Percentiles rank a stretch among this genome's conserved stretches.
These are phyloP conservation scores for Dicyrtomina minuta DNA, from an alignment of 2,888 invertebrate genomes.

Conservation along the genomic window DNA sequence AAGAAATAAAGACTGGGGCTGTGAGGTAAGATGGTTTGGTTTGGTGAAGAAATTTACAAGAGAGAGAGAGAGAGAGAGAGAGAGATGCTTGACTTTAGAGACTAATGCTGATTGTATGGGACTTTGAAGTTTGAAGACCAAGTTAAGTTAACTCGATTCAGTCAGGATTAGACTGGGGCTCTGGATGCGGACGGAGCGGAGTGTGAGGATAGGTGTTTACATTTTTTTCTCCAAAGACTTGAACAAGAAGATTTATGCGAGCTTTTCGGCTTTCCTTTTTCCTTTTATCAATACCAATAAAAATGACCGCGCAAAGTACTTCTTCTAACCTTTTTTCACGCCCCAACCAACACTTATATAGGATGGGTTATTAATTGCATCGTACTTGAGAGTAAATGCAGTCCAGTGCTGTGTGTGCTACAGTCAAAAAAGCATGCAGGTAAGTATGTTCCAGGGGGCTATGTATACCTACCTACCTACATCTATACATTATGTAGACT, in stretches of 20 bases:
- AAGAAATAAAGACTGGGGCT: background rate
- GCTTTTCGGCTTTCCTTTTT: conserved; percentile 51
- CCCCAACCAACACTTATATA: conserved; percentile 37
- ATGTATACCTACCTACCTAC: background rate
- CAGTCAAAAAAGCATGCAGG: background rate
- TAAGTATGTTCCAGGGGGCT: background rate
- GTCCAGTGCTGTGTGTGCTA: background rate
- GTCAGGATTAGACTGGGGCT: no score
- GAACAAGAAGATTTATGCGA: conserved; percentile 39
- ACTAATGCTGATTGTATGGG: no score
- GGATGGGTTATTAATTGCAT: conserved; percentile 44
- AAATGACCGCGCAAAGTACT: conserved; percentile 51
- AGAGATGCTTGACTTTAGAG: no score
- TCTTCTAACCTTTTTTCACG: conserved; percentile 44
- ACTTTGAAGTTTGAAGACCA: background rate
- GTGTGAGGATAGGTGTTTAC: conserved; percentile 32
- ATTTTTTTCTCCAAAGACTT: conserved; percentile 31
- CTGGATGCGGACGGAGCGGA: background rate
- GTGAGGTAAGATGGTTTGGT: background rate
- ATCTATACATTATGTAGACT: background rate
- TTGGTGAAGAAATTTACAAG: no score
- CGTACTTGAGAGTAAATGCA: conserved; percentile 28
- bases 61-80: conserved; percentile 4
- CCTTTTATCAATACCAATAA: conserved; percentile 54
- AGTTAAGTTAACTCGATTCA: background rate